phyloP scores from a whole-genome alignment of 2,113 vertebrate genomes.

The Clarias macrocephalus region DNA sequence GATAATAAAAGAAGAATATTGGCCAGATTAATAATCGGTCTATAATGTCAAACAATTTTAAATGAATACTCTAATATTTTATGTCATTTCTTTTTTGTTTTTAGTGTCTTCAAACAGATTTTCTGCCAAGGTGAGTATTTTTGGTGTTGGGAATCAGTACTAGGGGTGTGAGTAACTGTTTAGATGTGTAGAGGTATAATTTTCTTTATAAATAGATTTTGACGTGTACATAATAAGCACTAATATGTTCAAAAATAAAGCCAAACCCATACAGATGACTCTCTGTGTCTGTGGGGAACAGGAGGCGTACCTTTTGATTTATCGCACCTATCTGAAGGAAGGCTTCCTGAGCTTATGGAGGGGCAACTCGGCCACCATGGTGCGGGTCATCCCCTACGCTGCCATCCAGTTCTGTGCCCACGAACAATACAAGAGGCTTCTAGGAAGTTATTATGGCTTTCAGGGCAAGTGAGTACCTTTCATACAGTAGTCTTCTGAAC shows the following conservation, averaged over 20 bases:
- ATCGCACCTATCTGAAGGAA: slow-evolving; percentile 89
- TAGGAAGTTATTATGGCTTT: slow-evolving; percentile 88
- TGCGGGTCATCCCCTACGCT: slow-evolving; percentile 92
- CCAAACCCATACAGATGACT: background rate
- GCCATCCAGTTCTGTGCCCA: slow-evolving; percentile 98
- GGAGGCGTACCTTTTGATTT: slow-evolving; percentile 93
- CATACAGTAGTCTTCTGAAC: background rate
- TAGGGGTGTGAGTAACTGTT: background rate
- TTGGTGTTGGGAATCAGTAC: background rate
- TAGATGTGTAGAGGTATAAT: background rate
- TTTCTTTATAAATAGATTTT: background rate
- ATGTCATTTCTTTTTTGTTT: slow-evolving; percentile 57
- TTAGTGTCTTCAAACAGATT: slow-evolving; percentile 95
- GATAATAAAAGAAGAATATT: no score
- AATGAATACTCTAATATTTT: background rate
- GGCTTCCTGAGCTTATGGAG: slow-evolving; percentile 95
- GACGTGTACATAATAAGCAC: background rate
- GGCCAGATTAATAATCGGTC: background rate
- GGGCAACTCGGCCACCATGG: slow-evolving; percentile 98
- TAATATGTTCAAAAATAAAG: background rate
- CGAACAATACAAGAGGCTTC: slow-evolving; percentile 89
- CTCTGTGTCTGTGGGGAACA: slow-evolving; percentile 55
- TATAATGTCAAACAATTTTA: background rate
- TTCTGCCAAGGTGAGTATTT: slow-evolving; percentile 90
- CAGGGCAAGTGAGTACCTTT: slow-evolving; percentile 83